Evolutionary conservation across 2,113 vertebrate species (phyloP), one percentile per base, ranked within the genome.

Genomic region (Macroglossus sobrinus): DNA sequence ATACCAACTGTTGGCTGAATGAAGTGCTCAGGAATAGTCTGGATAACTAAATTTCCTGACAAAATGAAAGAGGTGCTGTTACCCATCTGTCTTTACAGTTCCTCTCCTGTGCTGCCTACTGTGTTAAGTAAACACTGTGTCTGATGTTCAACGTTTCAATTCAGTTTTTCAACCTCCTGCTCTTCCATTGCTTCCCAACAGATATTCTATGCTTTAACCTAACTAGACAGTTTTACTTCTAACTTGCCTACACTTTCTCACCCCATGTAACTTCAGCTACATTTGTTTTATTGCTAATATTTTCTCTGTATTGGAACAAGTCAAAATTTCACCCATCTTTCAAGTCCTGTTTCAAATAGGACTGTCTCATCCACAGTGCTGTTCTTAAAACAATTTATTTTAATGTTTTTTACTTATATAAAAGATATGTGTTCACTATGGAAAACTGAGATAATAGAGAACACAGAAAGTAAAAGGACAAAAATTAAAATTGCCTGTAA

Each of bases 281-380:
- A 19, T 80, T 86, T 13, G 9, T 64, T 53, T 86, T 45, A 68
- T 68, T n/a, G 19, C 45, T 89, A 81, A 55, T 81, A 68, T 69
- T 85, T 89, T 78, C 55, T 72, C 79, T 79, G 19, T 69, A 79
- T 50, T 35, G 92, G 71, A 96, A 63, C 21, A 96, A 87, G 45
- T 66, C 24, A 86, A 55, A 80, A 68, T n/a, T n/a, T 15, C 43
- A 45, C 28, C 61, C 24, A 33, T 81, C 30, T 89, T 93, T 78
- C 38, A 86, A 91, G 57, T 84, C 10, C 14, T 69, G 8, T 86
- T 71, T 59, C 30, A 87, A 94, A 61, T 84, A 63, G 4, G 84
- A 50, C 50, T 63, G 7, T 93, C 85, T 94, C 91, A 71, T 71
- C 76, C 59, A 87, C 45, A 90, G 69, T 87, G 21, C 28, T 45